A percentile compares a stretch with the other conserved stretches of the same genome.
Evolutionary conservation across 23 tunicate genomes (phyloP).

Genomic region (Halocynthia roretzi): DNA sequence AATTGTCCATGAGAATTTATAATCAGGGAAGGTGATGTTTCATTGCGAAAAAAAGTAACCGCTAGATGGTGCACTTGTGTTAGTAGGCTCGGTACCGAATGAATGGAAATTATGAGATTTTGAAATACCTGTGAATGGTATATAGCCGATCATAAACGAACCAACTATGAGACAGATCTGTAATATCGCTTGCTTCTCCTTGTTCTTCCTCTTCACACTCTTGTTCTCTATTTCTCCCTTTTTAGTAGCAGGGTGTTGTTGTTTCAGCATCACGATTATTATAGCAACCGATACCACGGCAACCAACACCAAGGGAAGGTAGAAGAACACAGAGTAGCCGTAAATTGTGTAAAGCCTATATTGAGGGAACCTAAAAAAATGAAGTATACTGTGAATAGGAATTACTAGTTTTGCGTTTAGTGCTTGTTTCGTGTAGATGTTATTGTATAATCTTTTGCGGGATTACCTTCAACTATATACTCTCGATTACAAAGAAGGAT

Average conservation of each 20-base stretch:
- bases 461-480: too few relatives aligned
- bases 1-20: too few relatives aligned
- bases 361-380: background rate
- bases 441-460: too few relatives aligned
- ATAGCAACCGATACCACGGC: slow-evolving; percentile 11
- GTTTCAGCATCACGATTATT: background rate
- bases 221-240: background rate
- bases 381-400: background rate
- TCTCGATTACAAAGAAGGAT: too few relatives aligned
- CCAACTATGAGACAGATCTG: slow-evolving; percentile 13
- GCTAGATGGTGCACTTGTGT: too few relatives aligned
- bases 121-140: slow-evolving; percentile 19
- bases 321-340: slow-evolving; percentile 31
- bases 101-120: too few relatives aligned
- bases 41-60: too few relatives aligned
- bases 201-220: background rate
- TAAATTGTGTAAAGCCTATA: slow-evolving; percentile 4
- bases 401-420: too few relatives aligned
- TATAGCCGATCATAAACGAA: slow-evolving; percentile 22
- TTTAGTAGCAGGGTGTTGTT: background rate
- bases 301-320: slow-evolving; percentile 17
- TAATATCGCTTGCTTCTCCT: slow-evolving; percentile 21
- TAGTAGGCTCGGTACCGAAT: too few relatives aligned
- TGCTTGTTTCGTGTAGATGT: too few relatives aligned
- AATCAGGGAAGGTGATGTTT: too few relatives aligned